These are phyloP conservation scores for Siniperca undulata DNA, from an alignment of 2,797 vertebrate species.

Conservation along the genomic window DNA sequence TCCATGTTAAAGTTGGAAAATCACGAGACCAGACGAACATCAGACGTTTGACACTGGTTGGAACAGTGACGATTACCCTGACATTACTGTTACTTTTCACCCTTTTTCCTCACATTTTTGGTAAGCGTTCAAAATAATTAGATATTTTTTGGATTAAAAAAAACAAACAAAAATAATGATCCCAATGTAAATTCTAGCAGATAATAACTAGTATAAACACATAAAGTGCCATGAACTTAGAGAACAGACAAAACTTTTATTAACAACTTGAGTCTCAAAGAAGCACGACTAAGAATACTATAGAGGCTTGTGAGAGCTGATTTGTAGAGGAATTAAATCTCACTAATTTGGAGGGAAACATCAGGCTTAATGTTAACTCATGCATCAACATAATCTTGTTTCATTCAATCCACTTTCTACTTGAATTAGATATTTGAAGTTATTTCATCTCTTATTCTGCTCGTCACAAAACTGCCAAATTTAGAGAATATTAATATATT, in stretches of 20 bases:
- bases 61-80: not conserved
- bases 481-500: not conserved
- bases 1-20: not conserved
- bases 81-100: not conserved
- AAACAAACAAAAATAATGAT: not conserved
- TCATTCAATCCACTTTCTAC: not conserved
- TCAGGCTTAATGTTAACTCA: not conserved
- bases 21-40: not conserved
- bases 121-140: not conserved
- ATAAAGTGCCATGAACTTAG: not conserved
- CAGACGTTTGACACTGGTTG: no score
- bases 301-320: not conserved
- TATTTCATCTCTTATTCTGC: not conserved
- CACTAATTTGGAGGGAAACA: not conserved
- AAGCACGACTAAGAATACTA: not conserved
- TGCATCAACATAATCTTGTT: not conserved
- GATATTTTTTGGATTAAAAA: not conserved
- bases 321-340: not conserved
- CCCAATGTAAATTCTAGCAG: not conserved
- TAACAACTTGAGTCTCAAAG: not conserved
- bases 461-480: not conserved
- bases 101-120: not conserved
- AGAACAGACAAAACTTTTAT: not conserved
- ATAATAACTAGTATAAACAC: not conserved
- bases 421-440: not conserved